Conservation (phyloP, 2,888 invertebrate species). For the Graphium colonna region DNA sequence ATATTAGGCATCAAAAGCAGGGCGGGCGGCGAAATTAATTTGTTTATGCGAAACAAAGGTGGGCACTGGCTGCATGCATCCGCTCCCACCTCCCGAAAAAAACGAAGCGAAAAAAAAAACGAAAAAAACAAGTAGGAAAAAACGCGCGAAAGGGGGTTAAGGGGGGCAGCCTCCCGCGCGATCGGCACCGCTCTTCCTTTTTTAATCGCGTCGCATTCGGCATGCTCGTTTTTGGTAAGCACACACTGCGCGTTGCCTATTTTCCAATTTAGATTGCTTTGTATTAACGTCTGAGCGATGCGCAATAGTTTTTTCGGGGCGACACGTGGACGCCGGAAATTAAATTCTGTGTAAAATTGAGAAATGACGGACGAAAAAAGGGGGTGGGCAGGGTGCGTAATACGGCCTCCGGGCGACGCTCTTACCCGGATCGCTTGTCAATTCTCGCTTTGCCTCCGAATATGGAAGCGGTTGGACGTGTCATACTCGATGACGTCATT, state of each 20-base stretch:
- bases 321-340: constrained; percentile 72
- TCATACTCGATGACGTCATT: too few species aligned
- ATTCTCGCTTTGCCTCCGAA: too few species aligned
- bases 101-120: constrained; percentile 56
- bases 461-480: too few species aligned
- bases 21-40: constrained; percentile 76
- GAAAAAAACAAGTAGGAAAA: constrained; percentile 30
- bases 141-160: constrained; percentile 33
- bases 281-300: constrained; percentile 78
- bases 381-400: constrained; percentile 19
- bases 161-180: constrained; percentile 65
- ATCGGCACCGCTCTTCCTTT: constrained; percentile 79
- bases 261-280: constrained; percentile 81
- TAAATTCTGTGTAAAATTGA: constrained; percentile 57
- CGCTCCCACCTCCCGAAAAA: constrained; percentile 74
- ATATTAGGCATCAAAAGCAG: constrained; percentile 77
- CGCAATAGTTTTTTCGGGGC: constrained; percentile 77
- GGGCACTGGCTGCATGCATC: constrained; percentile 76
- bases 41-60: constrained; percentile 80
- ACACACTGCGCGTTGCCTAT: constrained; percentile 79
- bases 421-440: neutral
- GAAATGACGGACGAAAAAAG: too few species aligned
- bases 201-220: constrained; percentile 79
- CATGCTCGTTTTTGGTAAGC: constrained; percentile 78
- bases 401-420: constrained; percentile 11